Conservation (phyloP, 2,113 vertebrate genomes). For the Canis aureus region DNA sequence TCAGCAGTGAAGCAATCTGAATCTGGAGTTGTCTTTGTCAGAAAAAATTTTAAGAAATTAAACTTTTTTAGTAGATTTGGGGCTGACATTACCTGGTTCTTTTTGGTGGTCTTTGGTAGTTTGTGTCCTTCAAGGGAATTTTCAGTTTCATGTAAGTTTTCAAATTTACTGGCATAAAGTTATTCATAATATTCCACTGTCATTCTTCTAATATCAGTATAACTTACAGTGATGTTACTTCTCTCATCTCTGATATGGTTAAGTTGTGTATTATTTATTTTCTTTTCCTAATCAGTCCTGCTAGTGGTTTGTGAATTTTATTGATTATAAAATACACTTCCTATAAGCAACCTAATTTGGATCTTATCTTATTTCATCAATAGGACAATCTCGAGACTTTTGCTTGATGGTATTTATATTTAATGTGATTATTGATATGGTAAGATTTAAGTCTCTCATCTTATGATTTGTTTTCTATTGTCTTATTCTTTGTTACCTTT, state of each 20-base stretch:
- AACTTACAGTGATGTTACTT: background rate
- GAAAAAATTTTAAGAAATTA: background rate
- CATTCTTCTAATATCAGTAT: background rate
- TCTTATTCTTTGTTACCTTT: background rate
- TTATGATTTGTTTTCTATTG: background rate
- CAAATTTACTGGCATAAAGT: background rate
- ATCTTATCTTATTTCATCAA: background rate
- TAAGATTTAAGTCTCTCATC: background rate
- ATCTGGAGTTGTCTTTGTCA: background rate
- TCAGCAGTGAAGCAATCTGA: background rate
- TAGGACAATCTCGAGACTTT: background rate
- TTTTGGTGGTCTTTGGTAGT: background rate
- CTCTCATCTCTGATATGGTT: background rate
- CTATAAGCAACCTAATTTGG: background rate
- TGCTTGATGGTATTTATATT: background rate
- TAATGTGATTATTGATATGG: background rate
- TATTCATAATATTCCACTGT: background rate
- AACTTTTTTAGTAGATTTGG: background rate
- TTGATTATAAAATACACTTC: background rate
- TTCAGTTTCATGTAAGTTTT: slow-evolving; percentile 11
- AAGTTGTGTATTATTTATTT: background rate
- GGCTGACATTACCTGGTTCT: background rate
- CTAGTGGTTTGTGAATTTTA: background rate
- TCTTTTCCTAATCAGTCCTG: background rate
- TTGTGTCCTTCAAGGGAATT: background rate